Evolutionary conservation across 1,140 invertebrate species (phyloP), one percentile per base, ranked within the genome.

Genomic region (Hylyphantes graminicola): DNA sequence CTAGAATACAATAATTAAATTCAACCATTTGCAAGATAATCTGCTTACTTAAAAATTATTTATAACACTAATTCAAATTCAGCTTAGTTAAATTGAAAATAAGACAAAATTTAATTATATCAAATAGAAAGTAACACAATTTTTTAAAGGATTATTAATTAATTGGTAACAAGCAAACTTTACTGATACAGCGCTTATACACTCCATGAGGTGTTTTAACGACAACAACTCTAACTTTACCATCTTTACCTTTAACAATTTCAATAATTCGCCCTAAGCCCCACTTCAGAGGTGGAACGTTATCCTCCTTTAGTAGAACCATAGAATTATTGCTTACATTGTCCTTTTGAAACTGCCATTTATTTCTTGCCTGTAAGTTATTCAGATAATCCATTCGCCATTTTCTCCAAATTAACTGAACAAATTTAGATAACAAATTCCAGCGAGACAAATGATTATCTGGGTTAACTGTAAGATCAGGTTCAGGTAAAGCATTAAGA

Each of bases 341-440:
- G 11, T 50, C 15, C 50, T 76, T 63, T 61, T 10, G 7, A 9
- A 51, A n/a, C 12, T 48, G 8, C 55, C 55, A 76, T 13, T 64
- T 76, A 15, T 9, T 7, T 50, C 74, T 61, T 5, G 21, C n/a
- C 63, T 76, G 74, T 15, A 64, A 64, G 12, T 61, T 15, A 19
- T 64, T 64, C 48, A 78, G 64, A 10, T 78, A 64, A 51, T 78
- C 59, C 12, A 35, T 50, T 8, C 50, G 13, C 75, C 55, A 77
- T 5, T 53, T 59, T 63, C 61, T 61, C 57, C 57, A 78, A 63
- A 64, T 53, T 7, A 53, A 13, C 64, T 78, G 48, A 5, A 65
- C 51, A 15, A 64, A 10, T 51, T 64, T 17, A n/a, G 12, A 10
- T 2, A 64, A 0, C 19, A 5, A n/a, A 17, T 78, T 48, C 21